A percentile compares a stretch with the other conserved stretches of the same genome.
These are phyloP conservation scores for Drosophila affinis DNA, from an alignment of 2,888 invertebrate species.

Conservation along the genomic window DNA sequence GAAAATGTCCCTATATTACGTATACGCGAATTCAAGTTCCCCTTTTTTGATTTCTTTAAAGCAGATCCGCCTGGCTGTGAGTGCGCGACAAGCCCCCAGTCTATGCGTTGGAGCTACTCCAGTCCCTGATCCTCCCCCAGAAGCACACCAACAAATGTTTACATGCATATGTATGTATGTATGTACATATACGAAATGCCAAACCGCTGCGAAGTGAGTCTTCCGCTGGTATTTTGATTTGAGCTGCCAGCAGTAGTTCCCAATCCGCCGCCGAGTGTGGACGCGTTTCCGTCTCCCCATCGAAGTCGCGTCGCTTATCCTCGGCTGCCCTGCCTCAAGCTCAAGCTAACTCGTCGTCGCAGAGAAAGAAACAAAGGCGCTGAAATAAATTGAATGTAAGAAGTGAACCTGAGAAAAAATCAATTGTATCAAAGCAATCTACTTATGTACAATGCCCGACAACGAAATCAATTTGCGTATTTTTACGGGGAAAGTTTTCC, in stretches of 20 bases:
- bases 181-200: neutral
- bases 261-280: conserved; percentile 65
- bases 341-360: neutral
- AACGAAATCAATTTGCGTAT: conserved; percentile 7
- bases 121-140: neutral
- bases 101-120: neutral
- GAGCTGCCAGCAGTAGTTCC: conserved; percentile 68
- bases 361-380: conserved; percentile 1
- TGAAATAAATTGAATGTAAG: conserved; percentile 17
- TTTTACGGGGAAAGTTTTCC: neutral
- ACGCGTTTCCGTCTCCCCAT: conserved; percentile 48
- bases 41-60: too few species aligned
- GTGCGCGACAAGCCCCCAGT: neutral
- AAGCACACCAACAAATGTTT: neutral
- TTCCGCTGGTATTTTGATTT: conserved; percentile 43
- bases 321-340: neutral
- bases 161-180: neutral
- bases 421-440: conserved; percentile 22
- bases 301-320: conserved; percentile 35
- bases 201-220: conserved; percentile 6
- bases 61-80: neutral
- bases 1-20: neutral
- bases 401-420: conserved; percentile 30
- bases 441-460: neutral
- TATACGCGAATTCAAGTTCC: neutral